Conservation (phyloP, 2,797 vertebrate genomes). For the Micrastur ruficollis region DNA sequence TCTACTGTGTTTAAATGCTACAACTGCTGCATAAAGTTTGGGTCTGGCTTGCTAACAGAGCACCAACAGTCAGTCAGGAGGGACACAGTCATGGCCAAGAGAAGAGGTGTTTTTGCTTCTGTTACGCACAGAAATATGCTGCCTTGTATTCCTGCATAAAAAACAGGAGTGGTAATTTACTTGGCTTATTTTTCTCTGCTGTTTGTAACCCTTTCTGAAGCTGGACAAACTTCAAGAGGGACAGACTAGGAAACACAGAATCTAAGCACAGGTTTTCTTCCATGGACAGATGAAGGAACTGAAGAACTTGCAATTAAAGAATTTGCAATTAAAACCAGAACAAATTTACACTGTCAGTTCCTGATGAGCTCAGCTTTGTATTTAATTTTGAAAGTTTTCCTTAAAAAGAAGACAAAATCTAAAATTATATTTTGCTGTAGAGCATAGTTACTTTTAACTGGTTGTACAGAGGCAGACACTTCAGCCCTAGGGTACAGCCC, state of each 20-base stretch:
- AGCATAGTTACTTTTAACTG: neutral
- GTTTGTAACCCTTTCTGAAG: neutral
- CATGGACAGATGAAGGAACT: neutral
- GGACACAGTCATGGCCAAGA: neutral
- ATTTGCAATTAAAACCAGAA: constrained; percentile 3
- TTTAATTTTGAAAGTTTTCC: neutral
- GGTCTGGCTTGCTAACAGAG: neutral
- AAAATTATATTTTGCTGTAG: neutral
- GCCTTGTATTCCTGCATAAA: neutral
- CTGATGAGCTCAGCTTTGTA: neutral
- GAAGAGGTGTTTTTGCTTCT: neutral
- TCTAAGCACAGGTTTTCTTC: neutral
- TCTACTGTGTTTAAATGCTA: neutral
- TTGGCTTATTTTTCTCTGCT: neutral
- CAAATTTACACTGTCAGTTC: neutral
- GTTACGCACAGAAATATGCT: neutral
- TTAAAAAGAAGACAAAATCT: neutral
- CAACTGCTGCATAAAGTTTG: neutral
- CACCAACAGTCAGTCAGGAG: neutral
- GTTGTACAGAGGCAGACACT: neutral
- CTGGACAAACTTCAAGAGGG: neutral
- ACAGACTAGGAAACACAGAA: neutral
- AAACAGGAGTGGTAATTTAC: neutral
- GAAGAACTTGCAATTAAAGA: neutral
- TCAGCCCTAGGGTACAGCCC: neutral